Percentiles rank a stretch among this genome's conserved stretches.
Evolutionary conservation across 2,888 invertebrate genomes (phyloP).

Genomic region (Arge pagana): DNA sequence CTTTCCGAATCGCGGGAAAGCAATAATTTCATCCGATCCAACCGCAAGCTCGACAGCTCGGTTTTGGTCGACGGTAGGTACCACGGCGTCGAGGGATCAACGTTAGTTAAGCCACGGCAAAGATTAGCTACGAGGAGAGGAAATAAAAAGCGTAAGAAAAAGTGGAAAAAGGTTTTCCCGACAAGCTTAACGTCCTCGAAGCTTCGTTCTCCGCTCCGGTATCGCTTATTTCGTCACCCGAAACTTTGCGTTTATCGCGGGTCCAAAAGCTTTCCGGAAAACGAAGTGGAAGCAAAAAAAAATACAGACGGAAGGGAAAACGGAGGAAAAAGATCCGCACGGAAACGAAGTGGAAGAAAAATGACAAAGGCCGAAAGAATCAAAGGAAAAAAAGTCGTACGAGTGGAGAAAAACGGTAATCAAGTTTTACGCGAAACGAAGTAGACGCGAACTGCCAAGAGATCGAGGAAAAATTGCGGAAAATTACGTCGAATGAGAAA

Average conservation of each 20-base stretch:
- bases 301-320: too few species aligned
- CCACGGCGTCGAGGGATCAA: not conserved
- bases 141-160: too few species aligned
- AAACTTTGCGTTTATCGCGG: not conserved
- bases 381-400: too few species aligned
- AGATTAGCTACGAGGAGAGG: constrained; percentile 1
- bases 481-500: too few species aligned
- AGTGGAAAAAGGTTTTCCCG: not conserved
- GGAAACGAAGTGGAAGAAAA: too few species aligned
- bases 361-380: too few species aligned
- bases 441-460: too few species aligned
- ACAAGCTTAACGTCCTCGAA: not conserved
- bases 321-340: too few species aligned
- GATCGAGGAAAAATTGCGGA: too few species aligned
- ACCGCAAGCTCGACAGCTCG: too few species aligned
- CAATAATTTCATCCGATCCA: constrained; percentile 4
- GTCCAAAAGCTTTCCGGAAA: not conserved
- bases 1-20: not conserved
- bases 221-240: not conserved
- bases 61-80: not conserved
- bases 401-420: too few species aligned
- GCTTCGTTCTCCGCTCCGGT: not conserved
- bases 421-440: too few species aligned
- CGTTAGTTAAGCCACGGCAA: constrained; percentile 1
- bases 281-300: not conserved